These are phyloP conservation scores for Drosophila tani DNA, from an alignment of 1,140 invertebrate genomes.

Conservation along the genomic window DNA sequence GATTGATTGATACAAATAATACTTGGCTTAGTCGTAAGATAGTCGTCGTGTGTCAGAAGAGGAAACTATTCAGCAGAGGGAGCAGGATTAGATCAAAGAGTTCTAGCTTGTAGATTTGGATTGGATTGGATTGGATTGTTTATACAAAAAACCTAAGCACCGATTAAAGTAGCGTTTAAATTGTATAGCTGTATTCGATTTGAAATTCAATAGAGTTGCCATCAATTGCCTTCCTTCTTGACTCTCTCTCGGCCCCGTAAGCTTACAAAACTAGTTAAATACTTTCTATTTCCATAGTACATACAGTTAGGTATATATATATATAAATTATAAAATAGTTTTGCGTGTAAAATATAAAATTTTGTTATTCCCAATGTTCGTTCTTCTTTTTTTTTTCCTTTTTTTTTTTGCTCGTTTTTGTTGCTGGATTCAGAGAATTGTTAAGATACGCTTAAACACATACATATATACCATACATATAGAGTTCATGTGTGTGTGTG, in stretches of 20 bases:
- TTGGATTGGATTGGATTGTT: constrained; percentile 46
- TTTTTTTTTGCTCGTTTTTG: constrained; percentile 31
- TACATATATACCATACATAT: constrained; percentile 66
- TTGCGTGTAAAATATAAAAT: constrained; percentile 83
- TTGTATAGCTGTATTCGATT: constrained; percentile 49
- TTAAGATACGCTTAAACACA: constrained; percentile 66
- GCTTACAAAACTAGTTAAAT: constrained; percentile 83
- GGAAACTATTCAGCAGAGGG: constrained; percentile 67
- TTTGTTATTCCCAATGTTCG: constrained; percentile 50
- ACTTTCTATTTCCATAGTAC: constrained; percentile 80
- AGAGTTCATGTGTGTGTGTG: constrained; percentile 54
- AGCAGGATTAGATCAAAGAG: constrained; percentile 37
- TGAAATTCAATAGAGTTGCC: constrained; percentile 68
- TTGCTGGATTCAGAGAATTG: constrained; percentile 39
- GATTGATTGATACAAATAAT: constrained; percentile 76
- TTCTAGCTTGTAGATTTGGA: constrained; percentile 48
- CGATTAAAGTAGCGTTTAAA: constrained; percentile 59
- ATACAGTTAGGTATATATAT: constrained; percentile 73
- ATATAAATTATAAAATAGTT: constrained; percentile 83
- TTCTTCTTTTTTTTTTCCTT: constrained; percentile 29
- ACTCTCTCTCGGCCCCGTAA: constrained; percentile 37
- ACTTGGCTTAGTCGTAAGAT: constrained; percentile 59
- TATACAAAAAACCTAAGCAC: constrained; percentile 65
- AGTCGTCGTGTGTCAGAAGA: constrained; percentile 48
- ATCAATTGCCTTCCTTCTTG: constrained; percentile 29